Evolutionary conservation across 2,888 invertebrate species (phyloP), one percentile per base, ranked within the genome.

Genomic region (Leptinotarsa tumamoca): DNA sequence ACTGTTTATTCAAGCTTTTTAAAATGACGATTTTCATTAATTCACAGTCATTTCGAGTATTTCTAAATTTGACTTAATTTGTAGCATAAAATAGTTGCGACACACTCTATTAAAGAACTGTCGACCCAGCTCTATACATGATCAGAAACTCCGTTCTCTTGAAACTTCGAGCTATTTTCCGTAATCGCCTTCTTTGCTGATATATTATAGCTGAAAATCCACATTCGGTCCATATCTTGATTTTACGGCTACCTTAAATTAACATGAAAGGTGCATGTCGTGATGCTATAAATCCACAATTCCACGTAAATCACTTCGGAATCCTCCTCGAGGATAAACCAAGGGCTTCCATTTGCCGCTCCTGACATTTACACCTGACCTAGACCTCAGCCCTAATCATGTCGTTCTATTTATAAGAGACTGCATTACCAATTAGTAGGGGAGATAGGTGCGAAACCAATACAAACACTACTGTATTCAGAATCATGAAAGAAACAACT

Each of bases 301-400:
- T 71, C 49, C 70, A 58, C 74, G 54, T 70, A 74, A 74, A 74
- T 70, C 74, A 61, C 51, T 73, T 67, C 21, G 27, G 50, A 67
- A 43, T 69, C 67, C 56, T 54, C 58, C 52, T 69, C 51, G 74
- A 56, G n/a, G 63, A 63, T 17, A 63, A 33, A n/a, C 63, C 63
- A 27, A 63, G 43, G 43, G 17, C 58, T 67, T 49, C 67, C 33
- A 51, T 52, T 70, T 58, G 43, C 50, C 73, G 69, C 72, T 72
- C 67, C 68, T 70, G 72, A 70, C 68, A 73, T 76, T 76, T 73
- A 54, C 68, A 73, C 61, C 73, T 70, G 67, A 70, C 72, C 73
- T 67, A 61, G 52, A 15, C 2, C 52, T 52, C 58, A 17, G 43
- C 33, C 63, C 63, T 63, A 63, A 70, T 73, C 70, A 56, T 69